Evolutionary conservation across 2,113 vertebrate genomes (phyloP).

Genomic region (Hystrix cristata): DNA sequence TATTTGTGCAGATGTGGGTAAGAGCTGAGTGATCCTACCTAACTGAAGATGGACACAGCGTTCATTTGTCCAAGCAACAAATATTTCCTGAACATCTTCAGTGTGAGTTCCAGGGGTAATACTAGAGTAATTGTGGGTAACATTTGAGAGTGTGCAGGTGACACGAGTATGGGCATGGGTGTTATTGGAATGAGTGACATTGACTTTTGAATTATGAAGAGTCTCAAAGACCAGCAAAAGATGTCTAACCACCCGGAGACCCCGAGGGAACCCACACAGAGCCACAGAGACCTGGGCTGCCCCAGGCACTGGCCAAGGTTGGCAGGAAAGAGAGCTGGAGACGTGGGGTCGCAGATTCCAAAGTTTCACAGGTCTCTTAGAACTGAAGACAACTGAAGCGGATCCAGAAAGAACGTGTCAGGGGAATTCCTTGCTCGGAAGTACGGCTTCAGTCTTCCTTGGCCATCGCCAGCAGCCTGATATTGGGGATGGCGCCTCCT

Average conservation of each 20-base stretch:
- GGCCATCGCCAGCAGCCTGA: rapidly evolving
- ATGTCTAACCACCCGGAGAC: rapidly evolving
- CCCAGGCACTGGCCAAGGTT: background rate
- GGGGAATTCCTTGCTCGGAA: background rate
- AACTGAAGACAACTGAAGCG: background rate
- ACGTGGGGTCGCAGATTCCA: background rate
- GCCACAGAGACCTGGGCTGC: background rate
- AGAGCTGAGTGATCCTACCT: background rate
- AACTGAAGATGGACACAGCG: too few relatives aligned
- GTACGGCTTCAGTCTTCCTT: background rate
- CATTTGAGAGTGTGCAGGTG: background rate
- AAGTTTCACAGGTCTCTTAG: background rate
- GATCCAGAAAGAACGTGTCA: background rate
- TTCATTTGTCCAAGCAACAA: background rate
- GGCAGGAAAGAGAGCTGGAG: background rate
- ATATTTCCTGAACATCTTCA: background rate
- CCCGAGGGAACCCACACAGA: background rate
- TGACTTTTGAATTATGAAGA: background rate
- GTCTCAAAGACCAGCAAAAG: background rate
- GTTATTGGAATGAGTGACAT: background rate
- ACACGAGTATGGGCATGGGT: background rate
- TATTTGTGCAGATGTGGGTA: background rate
- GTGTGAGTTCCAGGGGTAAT: background rate
- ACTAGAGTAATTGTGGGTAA: background rate
- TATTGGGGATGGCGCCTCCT: background rate